Percentiles rank a stretch among this genome's conserved stretches.
phyloP scores from a whole-genome alignment of 1,140 invertebrate species.

The Aphelinus atriplicis region DNA sequence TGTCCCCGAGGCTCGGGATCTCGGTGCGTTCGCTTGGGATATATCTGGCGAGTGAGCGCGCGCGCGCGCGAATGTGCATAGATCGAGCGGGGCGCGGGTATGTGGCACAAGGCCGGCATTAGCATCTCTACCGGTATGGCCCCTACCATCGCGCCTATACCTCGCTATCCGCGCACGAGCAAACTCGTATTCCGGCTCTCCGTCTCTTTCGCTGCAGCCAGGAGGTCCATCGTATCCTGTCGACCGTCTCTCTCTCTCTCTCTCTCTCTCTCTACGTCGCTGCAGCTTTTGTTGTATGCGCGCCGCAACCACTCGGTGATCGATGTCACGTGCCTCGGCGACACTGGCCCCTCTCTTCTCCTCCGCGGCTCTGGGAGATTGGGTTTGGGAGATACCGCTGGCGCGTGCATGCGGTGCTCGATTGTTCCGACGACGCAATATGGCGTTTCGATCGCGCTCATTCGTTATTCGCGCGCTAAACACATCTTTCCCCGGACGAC shows the following conservation, averaged over 20 bases:
- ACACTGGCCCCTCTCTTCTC: constrained; percentile 20
- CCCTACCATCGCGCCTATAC: constrained; percentile 49
- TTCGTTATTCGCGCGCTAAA: constrained; percentile 18
- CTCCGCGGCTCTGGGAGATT: neutral
- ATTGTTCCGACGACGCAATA: no score
- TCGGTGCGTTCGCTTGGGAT: constrained; percentile 24
- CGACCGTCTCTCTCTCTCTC: neutral
- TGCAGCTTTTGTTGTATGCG: constrained; percentile 23
- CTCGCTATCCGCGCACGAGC: neutral
- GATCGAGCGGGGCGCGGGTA: constrained; percentile 48
- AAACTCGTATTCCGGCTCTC: constrained; percentile 60
- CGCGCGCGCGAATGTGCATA: constrained; percentile 7
- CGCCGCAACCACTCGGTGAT: neutral
- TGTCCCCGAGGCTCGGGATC: neutral
- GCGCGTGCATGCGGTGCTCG: no score
- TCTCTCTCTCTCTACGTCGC: neutral
- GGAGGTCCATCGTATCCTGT: constrained; percentile 28
- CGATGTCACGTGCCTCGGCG: constrained; percentile 18
- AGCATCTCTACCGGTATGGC: constrained; percentile 67
- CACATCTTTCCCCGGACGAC: no score
- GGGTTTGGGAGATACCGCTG: no score
- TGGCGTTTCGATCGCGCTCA: no score
- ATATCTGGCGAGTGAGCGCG: constrained; percentile 20
- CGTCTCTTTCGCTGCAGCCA: constrained; percentile 13
- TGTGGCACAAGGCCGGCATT: constrained; percentile 67